A percentile compares a stretch with the other conserved stretches of the same genome.
Evolutionary conservation across 2,113 vertebrate genomes (phyloP).

Genomic region (Formicarius rufipectus): DNA sequence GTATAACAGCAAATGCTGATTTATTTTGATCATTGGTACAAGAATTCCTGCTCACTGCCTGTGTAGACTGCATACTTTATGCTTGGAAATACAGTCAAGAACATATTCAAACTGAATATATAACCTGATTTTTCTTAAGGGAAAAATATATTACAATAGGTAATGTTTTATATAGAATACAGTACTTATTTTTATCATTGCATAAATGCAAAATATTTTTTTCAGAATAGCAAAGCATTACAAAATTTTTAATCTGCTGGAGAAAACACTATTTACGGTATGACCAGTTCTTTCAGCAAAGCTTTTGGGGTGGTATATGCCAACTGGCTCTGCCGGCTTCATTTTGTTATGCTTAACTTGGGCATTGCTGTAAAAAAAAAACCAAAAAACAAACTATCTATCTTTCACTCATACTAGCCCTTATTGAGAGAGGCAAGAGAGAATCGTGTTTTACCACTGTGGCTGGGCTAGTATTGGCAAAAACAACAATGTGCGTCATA

Average conservation of each 20-base stretch:
- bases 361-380: not conserved
- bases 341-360: conserved; percentile 25
- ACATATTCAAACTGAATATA: conserved; percentile 66
- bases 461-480: conserved; percentile 23
- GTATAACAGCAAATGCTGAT: conserved; percentile 39
- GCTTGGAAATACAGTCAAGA: conserved; percentile 57
- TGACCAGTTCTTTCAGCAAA: conserved; percentile 36
- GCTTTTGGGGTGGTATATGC: not conserved
- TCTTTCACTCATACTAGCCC: conserved; percentile 1
- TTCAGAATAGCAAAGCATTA: conserved; percentile 51
- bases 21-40: conserved; percentile 18
- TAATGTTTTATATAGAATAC: conserved; percentile 67
- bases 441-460: not conserved
- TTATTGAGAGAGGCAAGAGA: not conserved
- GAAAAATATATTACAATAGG: conserved; percentile 46
- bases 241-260: conserved; percentile 48
- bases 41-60: conserved; percentile 68
- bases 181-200: conserved; percentile 61
- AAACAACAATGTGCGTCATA: not conserved
- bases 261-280: conserved; percentile 46
- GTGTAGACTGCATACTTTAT: conserved; percentile 46
- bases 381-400: not conserved
- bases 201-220: conserved; percentile 65
- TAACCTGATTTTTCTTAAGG: conserved; percentile 55
- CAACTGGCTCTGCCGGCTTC: not conserved